Conservation (phyloP, 1,140 invertebrate species). For the Temnothorax nylanderi region DNA sequence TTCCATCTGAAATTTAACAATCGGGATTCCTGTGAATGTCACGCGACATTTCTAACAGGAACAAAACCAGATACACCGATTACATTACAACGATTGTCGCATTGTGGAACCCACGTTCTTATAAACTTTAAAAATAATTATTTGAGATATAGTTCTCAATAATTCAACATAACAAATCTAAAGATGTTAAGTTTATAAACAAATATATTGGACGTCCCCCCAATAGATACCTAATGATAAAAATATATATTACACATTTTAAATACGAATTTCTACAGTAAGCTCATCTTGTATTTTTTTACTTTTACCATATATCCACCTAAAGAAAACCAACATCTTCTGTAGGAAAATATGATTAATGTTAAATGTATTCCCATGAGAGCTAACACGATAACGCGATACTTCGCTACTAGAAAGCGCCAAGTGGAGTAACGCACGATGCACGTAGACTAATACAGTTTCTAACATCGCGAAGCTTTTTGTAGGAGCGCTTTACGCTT, state of each 20-base stretch:
- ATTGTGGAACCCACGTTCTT: slow-evolving; percentile 11
- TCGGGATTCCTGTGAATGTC: neutral
- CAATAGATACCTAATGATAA: neutral
- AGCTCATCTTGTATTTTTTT: too few relatives aligned
- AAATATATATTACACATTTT: neutral
- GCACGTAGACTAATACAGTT: slow-evolving; percentile 32
- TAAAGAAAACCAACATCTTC: neutral
- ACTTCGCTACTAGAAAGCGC: neutral
- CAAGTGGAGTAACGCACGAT: slow-evolving; percentile 10
- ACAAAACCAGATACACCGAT: neutral
- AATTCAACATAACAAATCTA: neutral
- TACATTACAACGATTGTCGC: neutral
- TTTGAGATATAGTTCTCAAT: neutral
- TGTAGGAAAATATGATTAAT: neutral
- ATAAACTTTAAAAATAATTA: neutral
- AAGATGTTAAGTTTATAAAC: neutral
- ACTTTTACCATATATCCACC: neutral
- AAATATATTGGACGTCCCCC: neutral
- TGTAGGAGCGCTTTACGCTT: slow-evolving; percentile 28
- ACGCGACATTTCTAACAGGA: neutral
- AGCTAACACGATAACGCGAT: slow-evolving; percentile 21
- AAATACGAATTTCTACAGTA: neutral
- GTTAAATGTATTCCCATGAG: neutral
- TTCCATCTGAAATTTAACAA: slow-evolving; percentile 66
- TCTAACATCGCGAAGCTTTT: slow-evolving; percentile 47